These are phyloP conservation scores for Hesperia comma DNA, from an alignment of 2,888 invertebrate genomes.

Conservation along the genomic window DNA sequence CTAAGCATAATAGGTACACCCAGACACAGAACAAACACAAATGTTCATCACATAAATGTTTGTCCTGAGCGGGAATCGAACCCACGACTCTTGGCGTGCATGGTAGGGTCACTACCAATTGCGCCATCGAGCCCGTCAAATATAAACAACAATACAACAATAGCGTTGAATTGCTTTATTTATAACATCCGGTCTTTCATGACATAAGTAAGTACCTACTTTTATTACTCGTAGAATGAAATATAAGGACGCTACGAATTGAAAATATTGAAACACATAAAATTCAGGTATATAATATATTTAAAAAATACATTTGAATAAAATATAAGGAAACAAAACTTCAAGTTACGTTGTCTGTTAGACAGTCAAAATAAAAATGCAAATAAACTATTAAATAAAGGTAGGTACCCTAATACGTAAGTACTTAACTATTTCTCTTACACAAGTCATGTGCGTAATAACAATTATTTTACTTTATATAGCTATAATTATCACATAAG, in stretches of 20 bases:
- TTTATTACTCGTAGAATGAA: background rate
- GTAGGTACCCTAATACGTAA: conserved; percentile 19
- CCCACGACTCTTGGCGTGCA: too few relatives aligned
- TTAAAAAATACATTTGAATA: conserved; percentile 42
- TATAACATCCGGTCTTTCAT: too few relatives aligned
- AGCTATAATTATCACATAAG: conserved; percentile 37
- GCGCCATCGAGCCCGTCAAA: too few relatives aligned
- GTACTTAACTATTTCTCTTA: conserved; percentile 30
- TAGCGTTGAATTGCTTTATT: too few relatives aligned
- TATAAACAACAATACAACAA: too few relatives aligned
- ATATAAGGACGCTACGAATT: background rate
- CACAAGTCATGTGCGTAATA: conserved; percentile 38
- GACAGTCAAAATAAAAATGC: conserved; percentile 43
- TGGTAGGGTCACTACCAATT: too few relatives aligned
- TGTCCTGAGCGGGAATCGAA: too few relatives aligned
- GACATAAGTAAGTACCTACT: too few relatives aligned
- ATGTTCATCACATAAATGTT: too few relatives aligned
- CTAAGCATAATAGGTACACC: too few relatives aligned
- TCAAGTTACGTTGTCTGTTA: conserved; percentile 43
- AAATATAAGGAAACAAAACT: conserved; percentile 41
- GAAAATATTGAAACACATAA: conserved; percentile 6
- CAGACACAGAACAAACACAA: too few relatives aligned
- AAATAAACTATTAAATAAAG: conserved; percentile 28
- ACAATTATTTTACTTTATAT: conserved; percentile 32
- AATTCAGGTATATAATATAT: conserved; percentile 34